Evolutionary conservation across 2,797 vertebrate genomes (phyloP).

Genomic region (Sebastes cheni): DNA sequence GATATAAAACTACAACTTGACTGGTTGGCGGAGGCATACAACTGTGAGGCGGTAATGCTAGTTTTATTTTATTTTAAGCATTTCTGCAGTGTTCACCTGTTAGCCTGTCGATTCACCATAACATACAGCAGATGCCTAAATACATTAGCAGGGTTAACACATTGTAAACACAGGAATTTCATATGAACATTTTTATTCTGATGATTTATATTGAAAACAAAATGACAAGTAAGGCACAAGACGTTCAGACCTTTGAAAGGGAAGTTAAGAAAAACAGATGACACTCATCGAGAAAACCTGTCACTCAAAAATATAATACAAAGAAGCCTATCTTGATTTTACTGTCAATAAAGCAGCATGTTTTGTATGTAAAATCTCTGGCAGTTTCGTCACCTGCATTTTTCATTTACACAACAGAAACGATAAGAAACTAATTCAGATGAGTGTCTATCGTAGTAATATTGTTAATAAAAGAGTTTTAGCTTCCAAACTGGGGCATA

Average conservation of each 20-base stretch:
- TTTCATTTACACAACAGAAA: background rate
- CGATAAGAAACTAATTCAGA: background rate
- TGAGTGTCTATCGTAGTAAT: background rate
- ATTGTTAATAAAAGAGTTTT: background rate
- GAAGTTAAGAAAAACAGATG: background rate
- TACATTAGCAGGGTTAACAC: background rate
- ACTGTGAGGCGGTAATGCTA: accelerated
- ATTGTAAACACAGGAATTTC: background rate
- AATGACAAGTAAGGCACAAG: background rate
- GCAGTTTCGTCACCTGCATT: background rate
- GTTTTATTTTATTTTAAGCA: background rate
- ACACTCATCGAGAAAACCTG: background rate
- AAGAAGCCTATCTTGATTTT: background rate
- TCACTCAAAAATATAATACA: background rate
- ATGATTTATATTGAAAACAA: background rate
- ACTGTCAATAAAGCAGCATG: background rate
- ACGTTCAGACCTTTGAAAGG: background rate
- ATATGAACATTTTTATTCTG: background rate
- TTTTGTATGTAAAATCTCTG: background rate
- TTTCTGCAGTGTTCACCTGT: background rate
- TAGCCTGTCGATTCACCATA: background rate
- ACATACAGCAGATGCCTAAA: background rate
- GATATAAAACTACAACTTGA: too few relatives aligned
- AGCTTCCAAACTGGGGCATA: background rate
- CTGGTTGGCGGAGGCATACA: too few relatives aligned